Percentiles rank a stretch among this genome's conserved stretches.
Evolutionary conservation across 2,797 vertebrate genomes (phyloP).

Genomic region (Lophotriccus pileatus): DNA sequence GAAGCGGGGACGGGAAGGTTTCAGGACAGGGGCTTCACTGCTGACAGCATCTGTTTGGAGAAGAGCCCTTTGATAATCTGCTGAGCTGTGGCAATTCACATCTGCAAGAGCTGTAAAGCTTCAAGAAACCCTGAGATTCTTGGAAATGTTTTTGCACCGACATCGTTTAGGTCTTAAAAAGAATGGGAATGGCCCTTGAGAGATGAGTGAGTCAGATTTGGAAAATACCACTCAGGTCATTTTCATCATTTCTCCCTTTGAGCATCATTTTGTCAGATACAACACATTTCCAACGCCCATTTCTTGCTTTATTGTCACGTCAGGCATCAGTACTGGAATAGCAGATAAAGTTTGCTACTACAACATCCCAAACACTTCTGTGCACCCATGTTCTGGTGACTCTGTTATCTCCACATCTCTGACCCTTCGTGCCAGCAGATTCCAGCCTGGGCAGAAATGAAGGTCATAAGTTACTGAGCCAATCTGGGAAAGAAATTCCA

Average conservation of each 20-base stretch:
- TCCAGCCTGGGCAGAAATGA: not conserved
- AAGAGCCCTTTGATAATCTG: not conserved
- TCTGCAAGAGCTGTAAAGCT: not conserved
- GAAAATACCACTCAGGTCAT: not conserved
- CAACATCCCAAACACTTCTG: not conserved
- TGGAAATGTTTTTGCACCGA: not conserved
- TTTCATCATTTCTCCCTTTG: not conserved
- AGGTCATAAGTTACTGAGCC: constrained; percentile 54
- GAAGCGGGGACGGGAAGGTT: not conserved
- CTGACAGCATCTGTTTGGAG: not conserved
- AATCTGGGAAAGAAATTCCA: constrained; percentile 47
- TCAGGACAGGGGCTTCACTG: not conserved
- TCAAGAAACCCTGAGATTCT: not conserved
- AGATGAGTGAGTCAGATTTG: not conserved
- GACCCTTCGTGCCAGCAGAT: constrained; percentile 3
- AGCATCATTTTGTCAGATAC: not conserved
- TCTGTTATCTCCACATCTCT: constrained; percentile 50
- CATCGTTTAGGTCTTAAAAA: not conserved
- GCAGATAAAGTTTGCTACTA: not conserved
- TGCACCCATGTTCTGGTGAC: not conserved
- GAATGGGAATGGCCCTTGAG: not conserved
- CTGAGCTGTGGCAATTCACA: not conserved
- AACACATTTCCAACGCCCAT: not conserved
- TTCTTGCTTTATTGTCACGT: not conserved
- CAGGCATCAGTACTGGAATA: not conserved